Percentiles rank a stretch among this genome's conserved stretches.
phyloP scores from a whole-genome alignment of 2,797 vertebrate species.

The Acanthornis magna region DNA sequence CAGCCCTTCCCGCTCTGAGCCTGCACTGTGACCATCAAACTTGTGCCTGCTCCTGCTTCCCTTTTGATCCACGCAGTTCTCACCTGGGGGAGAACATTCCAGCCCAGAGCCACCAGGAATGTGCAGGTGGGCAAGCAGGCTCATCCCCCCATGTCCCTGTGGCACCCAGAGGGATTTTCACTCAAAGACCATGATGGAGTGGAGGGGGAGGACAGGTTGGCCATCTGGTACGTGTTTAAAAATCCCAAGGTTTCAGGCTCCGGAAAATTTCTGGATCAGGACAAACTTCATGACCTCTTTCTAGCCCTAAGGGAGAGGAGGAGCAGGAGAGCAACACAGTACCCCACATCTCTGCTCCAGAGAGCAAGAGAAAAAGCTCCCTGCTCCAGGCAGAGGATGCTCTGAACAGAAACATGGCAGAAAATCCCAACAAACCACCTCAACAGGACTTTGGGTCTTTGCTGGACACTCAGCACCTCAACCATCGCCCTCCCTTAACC shows the following conservation, averaged over 20 bases:
- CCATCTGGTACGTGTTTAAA: background rate
- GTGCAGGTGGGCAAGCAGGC: background rate
- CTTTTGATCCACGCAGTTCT: background rate
- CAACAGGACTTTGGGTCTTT: background rate
- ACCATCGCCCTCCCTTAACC: too few relatives aligned
- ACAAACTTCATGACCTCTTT: background rate
- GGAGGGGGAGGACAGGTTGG: background rate
- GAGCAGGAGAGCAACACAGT: background rate
- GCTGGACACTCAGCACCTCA: background rate
- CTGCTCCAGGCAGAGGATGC: background rate
- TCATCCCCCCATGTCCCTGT: accelerated
- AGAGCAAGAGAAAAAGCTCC: background rate
- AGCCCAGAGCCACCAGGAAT: background rate
- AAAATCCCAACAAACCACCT: background rate
- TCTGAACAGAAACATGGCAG: background rate
- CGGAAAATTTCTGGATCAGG: background rate
- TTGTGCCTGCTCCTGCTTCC: background rate
- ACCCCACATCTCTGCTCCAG: background rate
- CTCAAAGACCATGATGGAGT: background rate
- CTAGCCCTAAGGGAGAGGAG: background rate
- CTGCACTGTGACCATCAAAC: accelerated
- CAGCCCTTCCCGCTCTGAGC: background rate
- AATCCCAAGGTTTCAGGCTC: background rate
- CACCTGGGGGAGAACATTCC: background rate
- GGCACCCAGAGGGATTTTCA: background rate